Conservation (phyloP, 2,113 vertebrate species). For the Rhinichthys klamathensis region DNA sequence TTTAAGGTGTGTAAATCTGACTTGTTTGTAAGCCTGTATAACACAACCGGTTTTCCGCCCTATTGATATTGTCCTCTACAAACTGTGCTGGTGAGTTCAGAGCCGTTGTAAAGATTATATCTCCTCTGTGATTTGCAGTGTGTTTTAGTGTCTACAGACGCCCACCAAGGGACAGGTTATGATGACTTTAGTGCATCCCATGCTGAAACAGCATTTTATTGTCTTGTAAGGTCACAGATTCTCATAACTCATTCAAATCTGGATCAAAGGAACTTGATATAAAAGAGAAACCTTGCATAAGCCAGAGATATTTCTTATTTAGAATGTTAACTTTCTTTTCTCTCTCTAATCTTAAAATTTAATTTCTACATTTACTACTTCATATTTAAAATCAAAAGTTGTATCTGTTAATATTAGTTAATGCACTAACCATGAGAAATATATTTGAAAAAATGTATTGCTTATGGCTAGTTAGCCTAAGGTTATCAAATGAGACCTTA, state of each 20-base stretch:
- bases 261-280: slow-evolving; percentile 2
- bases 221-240: slow-evolving; percentile 56
- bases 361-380: too few species aligned
- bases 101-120: background rate
- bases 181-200: slow-evolving; percentile 62
- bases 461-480: too few species aligned
- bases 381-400: too few species aligned
- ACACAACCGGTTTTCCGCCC: background rate
- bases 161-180: background rate
- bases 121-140: slow-evolving; percentile 46
- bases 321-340: too few species aligned
- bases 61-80: background rate
- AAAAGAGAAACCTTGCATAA: background rate
- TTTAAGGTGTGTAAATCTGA: too few species aligned
- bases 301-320: background rate
- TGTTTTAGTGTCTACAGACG: background rate
- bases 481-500: too few species aligned
- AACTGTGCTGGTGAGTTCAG: background rate
- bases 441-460: too few species aligned
- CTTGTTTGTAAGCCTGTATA: background rate
- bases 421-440: too few species aligned
- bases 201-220: slow-evolving; percentile 68
- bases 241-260: slow-evolving; percentile 56
- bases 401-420: background rate
- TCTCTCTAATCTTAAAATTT: too few species aligned